phyloP scores from a whole-genome alignment of 2,888 invertebrate species.

The Troilus luridus region DNA sequence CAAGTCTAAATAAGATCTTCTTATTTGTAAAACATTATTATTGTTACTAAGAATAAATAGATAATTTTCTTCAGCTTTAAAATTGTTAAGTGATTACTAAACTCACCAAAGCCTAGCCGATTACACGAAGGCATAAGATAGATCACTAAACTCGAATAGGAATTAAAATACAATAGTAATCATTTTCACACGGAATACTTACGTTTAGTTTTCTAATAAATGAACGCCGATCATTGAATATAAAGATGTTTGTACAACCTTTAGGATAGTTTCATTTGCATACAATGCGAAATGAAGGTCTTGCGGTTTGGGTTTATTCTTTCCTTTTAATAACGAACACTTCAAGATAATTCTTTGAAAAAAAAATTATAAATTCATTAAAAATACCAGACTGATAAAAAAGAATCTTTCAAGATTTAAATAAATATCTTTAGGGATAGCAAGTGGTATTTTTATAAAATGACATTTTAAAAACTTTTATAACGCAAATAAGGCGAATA shows the following conservation, averaged over 20 bases:
- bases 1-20: no score
- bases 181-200: not conserved
- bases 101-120: not conserved
- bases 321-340: not conserved
- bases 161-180: not conserved
- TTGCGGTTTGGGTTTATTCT: not conserved
- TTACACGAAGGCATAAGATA: not conserved
- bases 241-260: not conserved
- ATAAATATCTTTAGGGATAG: no score
- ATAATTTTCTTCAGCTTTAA: not conserved
- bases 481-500: no score
- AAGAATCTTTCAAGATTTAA: no score
- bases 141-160: not conserved
- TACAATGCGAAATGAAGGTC: not conserved
- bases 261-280: not conserved
- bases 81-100: not conserved
- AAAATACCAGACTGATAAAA: not conserved
- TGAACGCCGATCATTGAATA: not conserved
- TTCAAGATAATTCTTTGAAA: not conserved
- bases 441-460: no score
- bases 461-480: no score
- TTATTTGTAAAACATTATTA: not conserved
- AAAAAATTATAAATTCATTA: no score
- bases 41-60: not conserved
- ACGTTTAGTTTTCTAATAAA: not conserved